phyloP scores from a whole-genome alignment of 2,888 invertebrate species.

The Torymus auratus region DNA sequence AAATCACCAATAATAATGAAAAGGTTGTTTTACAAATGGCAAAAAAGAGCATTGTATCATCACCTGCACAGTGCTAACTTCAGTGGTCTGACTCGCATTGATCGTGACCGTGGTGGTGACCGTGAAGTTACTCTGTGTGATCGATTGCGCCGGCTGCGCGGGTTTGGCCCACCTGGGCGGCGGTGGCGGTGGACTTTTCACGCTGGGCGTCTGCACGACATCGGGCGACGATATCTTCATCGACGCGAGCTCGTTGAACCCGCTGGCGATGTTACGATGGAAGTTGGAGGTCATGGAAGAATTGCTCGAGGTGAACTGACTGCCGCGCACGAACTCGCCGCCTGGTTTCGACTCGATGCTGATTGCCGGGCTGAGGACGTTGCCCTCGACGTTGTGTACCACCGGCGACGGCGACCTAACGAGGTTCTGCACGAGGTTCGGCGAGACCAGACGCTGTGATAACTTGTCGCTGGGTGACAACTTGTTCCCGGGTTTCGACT shows the following conservation, averaged over 20 bases:
- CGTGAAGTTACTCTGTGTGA: constrained; percentile 83
- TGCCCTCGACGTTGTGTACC: constrained; percentile 74
- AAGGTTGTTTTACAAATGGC: too few relatives aligned
- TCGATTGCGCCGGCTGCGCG: constrained; percentile 68
- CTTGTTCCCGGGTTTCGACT: constrained; percentile 57
- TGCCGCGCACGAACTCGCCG: constrained; percentile 67
- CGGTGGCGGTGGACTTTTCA: constrained; percentile 83
- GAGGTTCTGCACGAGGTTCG: constrained; percentile 74
- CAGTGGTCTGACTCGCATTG: constrained; percentile 80
- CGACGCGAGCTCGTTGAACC: constrained; percentile 67
- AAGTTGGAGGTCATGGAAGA: constrained; percentile 68
- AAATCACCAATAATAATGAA: too few relatives aligned
- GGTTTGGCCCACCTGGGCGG: constrained; percentile 93
- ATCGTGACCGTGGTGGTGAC: constrained; percentile 93
- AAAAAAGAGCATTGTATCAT: neutral
- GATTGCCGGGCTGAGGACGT: constrained; percentile 70
- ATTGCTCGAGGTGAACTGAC: constrained; percentile 68
- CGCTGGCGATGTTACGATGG: constrained; percentile 69
- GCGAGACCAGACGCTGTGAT: constrained; percentile 72
- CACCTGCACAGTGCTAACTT: constrained; percentile 64
- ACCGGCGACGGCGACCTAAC: constrained; percentile 72
- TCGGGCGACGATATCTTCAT: constrained; percentile 64
- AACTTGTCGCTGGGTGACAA: constrained; percentile 71
- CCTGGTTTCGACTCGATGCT: constrained; percentile 58
- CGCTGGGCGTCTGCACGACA: constrained; percentile 61